Percentiles rank a stretch among this genome's conserved stretches.
Conservation (phyloP, 2,888 invertebrate species). For the Melieria crassipennis region DNA sequence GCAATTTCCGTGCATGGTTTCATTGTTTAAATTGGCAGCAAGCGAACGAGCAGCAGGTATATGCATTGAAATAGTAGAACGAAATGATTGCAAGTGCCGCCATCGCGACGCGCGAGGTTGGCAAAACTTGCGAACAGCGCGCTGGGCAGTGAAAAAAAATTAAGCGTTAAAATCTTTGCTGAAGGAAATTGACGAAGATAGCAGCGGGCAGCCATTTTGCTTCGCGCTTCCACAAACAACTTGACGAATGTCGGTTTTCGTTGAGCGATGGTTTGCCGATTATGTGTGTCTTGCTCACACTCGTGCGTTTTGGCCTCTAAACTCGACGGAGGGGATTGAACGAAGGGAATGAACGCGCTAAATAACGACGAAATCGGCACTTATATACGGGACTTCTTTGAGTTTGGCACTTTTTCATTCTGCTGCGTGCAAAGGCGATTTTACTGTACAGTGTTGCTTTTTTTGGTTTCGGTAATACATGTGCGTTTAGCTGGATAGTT, state of each 20-base stretch:
- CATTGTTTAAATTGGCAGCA: no score
- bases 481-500: no score
- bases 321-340: slow-evolving; percentile 17
- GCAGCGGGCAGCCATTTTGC: slow-evolving; percentile 33
- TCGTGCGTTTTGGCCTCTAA: not conserved
- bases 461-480: slow-evolving; percentile 21
- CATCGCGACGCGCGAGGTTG: not conserved
- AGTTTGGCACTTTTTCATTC: slow-evolving; percentile 17
- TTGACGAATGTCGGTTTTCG: slow-evolving; percentile 21
- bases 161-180: not conserved
- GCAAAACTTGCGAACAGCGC: not conserved
- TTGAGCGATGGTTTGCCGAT: not conserved
- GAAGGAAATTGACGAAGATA: slow-evolving; percentile 23
- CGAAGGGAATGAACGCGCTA: slow-evolving; percentile 17
- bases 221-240: not conserved
- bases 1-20: no score
- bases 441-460: slow-evolving; percentile 35
- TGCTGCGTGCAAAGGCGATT: slow-evolving; percentile 12
- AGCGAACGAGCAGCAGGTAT: no score
- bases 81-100: not conserved
- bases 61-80: not conserved
- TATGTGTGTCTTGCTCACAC: slow-evolving; percentile 11
- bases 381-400: slow-evolving; percentile 18
- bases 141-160: slow-evolving; percentile 3
- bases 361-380: slow-evolving; percentile 4